Conservation (phyloP, 2,797 vertebrate species). For the Nannoperca australis region DNA sequence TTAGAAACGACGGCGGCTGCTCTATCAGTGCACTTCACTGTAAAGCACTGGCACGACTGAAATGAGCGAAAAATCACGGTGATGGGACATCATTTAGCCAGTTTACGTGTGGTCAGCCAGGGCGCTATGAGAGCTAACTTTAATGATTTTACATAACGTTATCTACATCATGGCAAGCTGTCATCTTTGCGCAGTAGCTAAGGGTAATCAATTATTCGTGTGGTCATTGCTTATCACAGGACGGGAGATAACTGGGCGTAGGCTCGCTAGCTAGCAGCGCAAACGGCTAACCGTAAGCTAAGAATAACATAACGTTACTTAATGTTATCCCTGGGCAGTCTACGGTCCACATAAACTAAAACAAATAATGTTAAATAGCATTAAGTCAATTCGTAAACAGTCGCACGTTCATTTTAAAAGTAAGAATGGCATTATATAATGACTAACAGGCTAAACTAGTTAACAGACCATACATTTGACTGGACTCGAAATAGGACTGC, state of each 20-base stretch:
- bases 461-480: no score
- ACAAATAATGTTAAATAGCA: neutral
- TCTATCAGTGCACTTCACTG: neutral
- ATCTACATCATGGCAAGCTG: no score
- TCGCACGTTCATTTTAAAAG: rapidly evolving
- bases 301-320: constrained; percentile 26
- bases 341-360: neutral
- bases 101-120: neutral
- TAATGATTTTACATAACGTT: neutral
- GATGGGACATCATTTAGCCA: neutral
- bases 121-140: neutral
- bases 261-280: constrained; percentile 63
- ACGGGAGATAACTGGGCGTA: constrained; percentile 62
- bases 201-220: neutral
- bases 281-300: constrained; percentile 51
- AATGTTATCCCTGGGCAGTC: neutral
- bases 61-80: neutral
- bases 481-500: constrained; percentile 7
- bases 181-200: neutral
- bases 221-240: neutral
- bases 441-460: neutral
- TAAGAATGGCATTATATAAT: neutral
- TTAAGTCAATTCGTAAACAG: neutral
- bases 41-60: neutral
- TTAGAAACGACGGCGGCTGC: neutral